These are phyloP conservation scores for Sialia sialis DNA, from an alignment of 2,113 vertebrate genomes.

Conservation along the genomic window DNA sequence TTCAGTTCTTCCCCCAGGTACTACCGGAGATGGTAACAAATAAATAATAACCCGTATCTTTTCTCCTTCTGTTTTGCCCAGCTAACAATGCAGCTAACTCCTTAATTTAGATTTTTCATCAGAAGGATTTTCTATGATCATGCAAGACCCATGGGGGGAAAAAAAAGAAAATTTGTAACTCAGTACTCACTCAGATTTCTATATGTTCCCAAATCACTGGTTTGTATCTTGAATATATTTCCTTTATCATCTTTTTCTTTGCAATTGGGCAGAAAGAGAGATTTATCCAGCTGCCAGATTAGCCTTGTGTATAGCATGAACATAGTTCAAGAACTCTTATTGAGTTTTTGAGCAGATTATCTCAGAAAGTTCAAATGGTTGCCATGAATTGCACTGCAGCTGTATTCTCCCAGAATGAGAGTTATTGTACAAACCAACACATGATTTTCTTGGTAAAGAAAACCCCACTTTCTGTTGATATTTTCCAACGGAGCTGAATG, in stretches of 20 bases:
- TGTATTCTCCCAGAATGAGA: not conserved
- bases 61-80: not conserved
- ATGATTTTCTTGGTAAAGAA: slow-evolving; percentile 11
- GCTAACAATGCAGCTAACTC: rapidly evolving
- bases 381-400: not conserved
- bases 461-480: slow-evolving; percentile 9
- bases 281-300: slow-evolving; percentile 1
- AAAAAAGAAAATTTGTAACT: not conserved
- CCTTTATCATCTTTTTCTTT: not conserved
- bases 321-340: slow-evolving; percentile 8
- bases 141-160: not conserved
- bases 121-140: not conserved
- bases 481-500: not conserved
- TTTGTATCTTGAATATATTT: not conserved
- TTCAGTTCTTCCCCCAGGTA: not conserved
- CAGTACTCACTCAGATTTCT: not conserved
- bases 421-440: not conserved
- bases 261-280: not conserved
- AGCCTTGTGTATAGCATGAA: not conserved
- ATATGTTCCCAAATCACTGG: not conserved
- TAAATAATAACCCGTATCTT: not conserved
- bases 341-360: slow-evolving; percentile 25
- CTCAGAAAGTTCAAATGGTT: slow-evolving; percentile 17
- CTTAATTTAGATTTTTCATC: not conserved
- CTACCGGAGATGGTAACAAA: not conserved